A percentile compares a stretch with the other conserved stretches of the same genome.
These are phyloP conservation scores for Pampus argenteus DNA, from an alignment of 2,797 vertebrate species.

Conservation along the genomic window DNA sequence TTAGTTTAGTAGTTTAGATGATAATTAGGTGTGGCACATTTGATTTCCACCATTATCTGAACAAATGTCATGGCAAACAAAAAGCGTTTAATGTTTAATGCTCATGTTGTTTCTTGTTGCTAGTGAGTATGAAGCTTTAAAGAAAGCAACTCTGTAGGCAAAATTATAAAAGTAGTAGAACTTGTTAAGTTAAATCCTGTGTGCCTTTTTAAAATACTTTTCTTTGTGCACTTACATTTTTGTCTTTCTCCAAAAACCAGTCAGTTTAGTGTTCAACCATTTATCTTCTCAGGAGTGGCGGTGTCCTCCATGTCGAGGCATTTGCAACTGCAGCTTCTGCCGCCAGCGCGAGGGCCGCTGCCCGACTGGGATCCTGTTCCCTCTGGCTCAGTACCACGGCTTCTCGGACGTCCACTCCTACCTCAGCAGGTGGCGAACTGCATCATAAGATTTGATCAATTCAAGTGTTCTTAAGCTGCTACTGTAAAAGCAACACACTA, in stretches of 20 bases:
- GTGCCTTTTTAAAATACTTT: neutral
- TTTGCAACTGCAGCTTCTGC: constrained; percentile 89
- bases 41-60: neutral
- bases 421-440: constrained; percentile 71
- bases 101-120: neutral
- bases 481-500: neutral
- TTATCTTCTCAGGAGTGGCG: constrained; percentile 76
- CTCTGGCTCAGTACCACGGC: constrained; percentile 84
- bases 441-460: neutral
- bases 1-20: too few relatives aligned
- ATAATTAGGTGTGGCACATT: neutral
- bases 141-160: neutral
- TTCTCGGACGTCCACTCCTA: constrained; percentile 87
- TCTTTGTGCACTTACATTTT: neutral
- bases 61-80: neutral
- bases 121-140: neutral
- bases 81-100: neutral
- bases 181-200: neutral
- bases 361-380: constrained; percentile 86
- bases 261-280: neutral
- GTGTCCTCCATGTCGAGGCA: constrained; percentile 85
- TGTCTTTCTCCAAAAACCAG: neutral
- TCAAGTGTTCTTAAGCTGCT: neutral
- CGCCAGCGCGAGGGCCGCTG: constrained; percentile 83
- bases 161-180: neutral